Evolutionary conservation across 2,888 invertebrate species (phyloP).

Genomic region (Apamea crenata): DNA sequence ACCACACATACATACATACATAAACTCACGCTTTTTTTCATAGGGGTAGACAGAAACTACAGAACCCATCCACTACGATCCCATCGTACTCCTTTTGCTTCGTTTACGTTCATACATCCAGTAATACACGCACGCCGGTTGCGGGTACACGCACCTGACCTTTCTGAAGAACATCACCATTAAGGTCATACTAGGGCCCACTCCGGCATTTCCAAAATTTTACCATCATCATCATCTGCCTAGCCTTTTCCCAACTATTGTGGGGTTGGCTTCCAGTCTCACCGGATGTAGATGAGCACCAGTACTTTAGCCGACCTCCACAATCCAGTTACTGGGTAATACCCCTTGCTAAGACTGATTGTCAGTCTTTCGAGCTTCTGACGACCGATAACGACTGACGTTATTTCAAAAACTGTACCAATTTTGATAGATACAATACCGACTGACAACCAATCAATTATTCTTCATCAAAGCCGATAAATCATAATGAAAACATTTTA

Average conservation of each 20-base stretch:
- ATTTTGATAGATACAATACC: not conserved
- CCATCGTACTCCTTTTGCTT: not conserved
- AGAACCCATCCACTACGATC: not conserved
- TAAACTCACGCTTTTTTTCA: not conserved
- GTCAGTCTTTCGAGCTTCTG: too few relatives aligned
- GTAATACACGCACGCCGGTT: not conserved
- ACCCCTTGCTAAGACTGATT: too few relatives aligned
- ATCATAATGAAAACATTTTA: conserved; percentile 62
- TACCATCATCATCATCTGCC: too few relatives aligned
- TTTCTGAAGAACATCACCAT: not conserved
- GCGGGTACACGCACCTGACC: not conserved
- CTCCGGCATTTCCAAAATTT: not conserved
- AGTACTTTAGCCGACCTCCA: too few relatives aligned
- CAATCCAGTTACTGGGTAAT: too few relatives aligned
- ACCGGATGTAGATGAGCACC: too few relatives aligned
- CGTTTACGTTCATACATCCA: not conserved
- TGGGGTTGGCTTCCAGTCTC: too few relatives aligned
- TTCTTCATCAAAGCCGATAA: conserved; percentile 41
- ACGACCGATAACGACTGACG: too few relatives aligned
- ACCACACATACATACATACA: not conserved
- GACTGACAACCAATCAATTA: conserved; percentile 16
- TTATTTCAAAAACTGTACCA: not conserved
- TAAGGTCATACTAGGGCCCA: too few relatives aligned
- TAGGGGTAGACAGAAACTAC: not conserved
- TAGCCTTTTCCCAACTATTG: too few relatives aligned